Percentiles rank a stretch among this genome's conserved stretches.
These are phyloP conservation scores for Notolabrus celidotus DNA, from an alignment of 2,797 vertebrate genomes.

Conservation along the genomic window DNA sequence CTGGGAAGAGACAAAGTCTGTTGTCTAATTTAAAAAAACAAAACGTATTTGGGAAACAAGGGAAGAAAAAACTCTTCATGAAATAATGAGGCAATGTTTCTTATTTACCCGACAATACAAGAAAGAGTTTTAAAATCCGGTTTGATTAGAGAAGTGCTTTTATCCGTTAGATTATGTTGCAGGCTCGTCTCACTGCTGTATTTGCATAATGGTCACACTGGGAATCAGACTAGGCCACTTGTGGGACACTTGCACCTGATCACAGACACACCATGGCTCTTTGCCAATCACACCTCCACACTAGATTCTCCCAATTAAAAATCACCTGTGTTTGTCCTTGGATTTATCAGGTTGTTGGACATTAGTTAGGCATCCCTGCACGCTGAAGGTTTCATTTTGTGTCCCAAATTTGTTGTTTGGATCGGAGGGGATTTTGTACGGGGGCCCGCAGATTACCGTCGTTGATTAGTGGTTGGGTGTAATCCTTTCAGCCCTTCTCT, in stretches of 20 bases:
- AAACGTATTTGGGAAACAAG: neutral
- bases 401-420: conserved; percentile 77
- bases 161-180: conserved; percentile 70
- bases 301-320: conserved; percentile 70
- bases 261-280: conserved; percentile 81
- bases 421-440: conserved; percentile 78
- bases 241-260: conserved; percentile 87
- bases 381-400: conserved; percentile 58
- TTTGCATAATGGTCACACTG: conserved; percentile 86
- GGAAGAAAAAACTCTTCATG: neutral
- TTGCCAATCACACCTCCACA: conserved; percentile 80
- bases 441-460: conserved; percentile 85
- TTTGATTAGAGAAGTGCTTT: conserved; percentile 73
- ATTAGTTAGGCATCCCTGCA: conserved; percentile 45
- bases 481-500: conserved; percentile 88
- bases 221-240: conserved; percentile 86
- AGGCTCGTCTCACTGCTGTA: conserved; percentile 70
- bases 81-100: too few species aligned
- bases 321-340: conserved; percentile 65
- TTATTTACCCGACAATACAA: neutral
- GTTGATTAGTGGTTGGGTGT: conserved; percentile 89
- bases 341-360: conserved; percentile 63
- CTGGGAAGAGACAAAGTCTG: too few species aligned
- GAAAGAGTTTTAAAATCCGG: conserved; percentile 34
- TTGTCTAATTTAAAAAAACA: neutral